Conservation (phyloP, 2,888 invertebrate species). For the Cryptocephalus moraei region DNA sequence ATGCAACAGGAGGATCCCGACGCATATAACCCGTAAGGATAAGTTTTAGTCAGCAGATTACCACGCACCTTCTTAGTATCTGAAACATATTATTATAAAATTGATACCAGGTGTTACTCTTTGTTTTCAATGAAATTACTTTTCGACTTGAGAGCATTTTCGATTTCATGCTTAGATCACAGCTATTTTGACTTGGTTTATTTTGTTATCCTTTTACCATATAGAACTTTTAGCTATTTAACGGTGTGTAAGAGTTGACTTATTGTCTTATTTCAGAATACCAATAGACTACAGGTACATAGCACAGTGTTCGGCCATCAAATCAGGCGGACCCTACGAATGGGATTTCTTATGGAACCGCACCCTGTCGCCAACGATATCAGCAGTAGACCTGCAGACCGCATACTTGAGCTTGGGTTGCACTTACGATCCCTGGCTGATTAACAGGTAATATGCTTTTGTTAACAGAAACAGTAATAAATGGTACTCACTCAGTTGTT, state of each 20-base stretch:
- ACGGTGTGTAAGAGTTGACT: neutral
- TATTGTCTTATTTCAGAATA: constrained; percentile 39
- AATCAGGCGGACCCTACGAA: constrained; percentile 52
- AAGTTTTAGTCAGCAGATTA: too few relatives aligned
- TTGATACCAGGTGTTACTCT: too few relatives aligned
- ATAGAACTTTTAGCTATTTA: neutral
- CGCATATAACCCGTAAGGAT: constrained; percentile 28
- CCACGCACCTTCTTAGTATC: too few relatives aligned
- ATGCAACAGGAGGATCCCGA: constrained; percentile 29
- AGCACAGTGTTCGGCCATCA: constrained; percentile 53
- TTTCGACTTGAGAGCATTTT: too few relatives aligned
- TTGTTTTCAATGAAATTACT: too few relatives aligned
- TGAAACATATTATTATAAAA: too few relatives aligned
- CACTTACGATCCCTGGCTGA: constrained; percentile 42
- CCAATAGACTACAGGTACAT: constrained; percentile 53
- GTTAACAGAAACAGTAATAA: too few relatives aligned
- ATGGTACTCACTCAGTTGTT: too few relatives aligned
- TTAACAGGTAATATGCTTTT: constrained; percentile 37
- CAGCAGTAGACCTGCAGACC: constrained; percentile 41
- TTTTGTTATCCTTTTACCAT: too few relatives aligned
- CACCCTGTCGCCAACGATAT: constrained; percentile 49
- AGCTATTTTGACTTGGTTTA: too few relatives aligned
- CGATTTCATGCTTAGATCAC: too few relatives aligned
- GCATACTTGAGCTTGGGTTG: constrained; percentile 43
- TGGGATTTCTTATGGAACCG: constrained; percentile 61